Conservation (phyloP, 2,113 vertebrate genomes). For the Hippocampus zosterae region DNA sequence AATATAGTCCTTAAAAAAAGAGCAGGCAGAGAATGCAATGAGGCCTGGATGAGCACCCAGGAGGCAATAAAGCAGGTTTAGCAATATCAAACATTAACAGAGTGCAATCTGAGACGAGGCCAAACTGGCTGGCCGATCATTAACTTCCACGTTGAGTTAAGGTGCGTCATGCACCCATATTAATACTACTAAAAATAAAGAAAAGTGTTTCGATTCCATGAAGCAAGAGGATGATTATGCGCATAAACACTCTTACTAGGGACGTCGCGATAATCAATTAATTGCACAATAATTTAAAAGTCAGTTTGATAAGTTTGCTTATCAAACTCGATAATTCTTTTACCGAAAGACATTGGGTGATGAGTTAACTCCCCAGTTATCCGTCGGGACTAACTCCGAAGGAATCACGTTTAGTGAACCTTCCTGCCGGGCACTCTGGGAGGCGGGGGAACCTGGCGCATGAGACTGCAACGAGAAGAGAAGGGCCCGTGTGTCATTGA, state of each 20-base stretch:
- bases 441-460: too few relatives aligned
- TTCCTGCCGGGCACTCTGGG: too few relatives aligned
- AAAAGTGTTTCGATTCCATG: not conserved
- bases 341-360: too few relatives aligned
- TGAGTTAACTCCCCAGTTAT: too few relatives aligned
- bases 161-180: not conserved
- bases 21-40: not conserved
- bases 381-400: too few relatives aligned
- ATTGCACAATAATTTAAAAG: too few relatives aligned
- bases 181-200: not conserved
- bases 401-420: too few relatives aligned
- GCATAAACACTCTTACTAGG: slow-evolving; percentile 9
- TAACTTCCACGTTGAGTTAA: slow-evolving; percentile 8
- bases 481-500: too few relatives aligned
- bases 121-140: slow-evolving; percentile 13
- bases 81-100: slow-evolving; percentile 5
- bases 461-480: too few relatives aligned
- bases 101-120: slow-evolving; percentile 1
- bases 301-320: too few relatives aligned
- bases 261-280: not conserved
- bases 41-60: not conserved
- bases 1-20: not conserved
- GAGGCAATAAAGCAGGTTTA: slow-evolving; percentile 1
- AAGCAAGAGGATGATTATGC: not conserved
- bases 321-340: too few relatives aligned